Evolutionary conservation across 2,113 vertebrate genomes (phyloP).

Genomic region (Donacobius atricapilla): DNA sequence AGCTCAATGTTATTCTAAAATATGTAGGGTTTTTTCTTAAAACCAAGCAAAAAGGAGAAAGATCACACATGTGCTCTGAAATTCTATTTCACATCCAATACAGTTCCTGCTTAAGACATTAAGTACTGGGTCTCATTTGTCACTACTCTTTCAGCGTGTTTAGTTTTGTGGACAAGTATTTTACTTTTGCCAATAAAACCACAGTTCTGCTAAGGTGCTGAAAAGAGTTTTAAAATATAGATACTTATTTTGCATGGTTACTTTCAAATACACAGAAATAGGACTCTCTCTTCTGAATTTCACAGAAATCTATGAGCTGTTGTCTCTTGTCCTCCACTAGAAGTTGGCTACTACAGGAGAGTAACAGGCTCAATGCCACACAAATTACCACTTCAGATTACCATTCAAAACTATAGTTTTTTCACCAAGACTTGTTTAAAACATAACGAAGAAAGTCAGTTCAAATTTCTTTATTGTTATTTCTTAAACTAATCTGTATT

Average conservation of each 20-base stretch:
- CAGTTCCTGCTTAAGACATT: not conserved
- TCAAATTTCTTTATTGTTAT: not conserved
- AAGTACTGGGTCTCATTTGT: not conserved
- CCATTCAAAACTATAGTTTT: not conserved
- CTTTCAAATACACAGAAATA: not conserved
- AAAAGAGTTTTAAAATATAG: not conserved
- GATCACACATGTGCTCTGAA: not conserved
- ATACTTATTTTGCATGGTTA: not conserved
- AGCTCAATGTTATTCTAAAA: not conserved
- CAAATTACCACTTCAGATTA: not conserved
- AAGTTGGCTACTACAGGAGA: not conserved
- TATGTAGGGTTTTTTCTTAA: fast-evolving
- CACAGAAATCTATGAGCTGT: not conserved
- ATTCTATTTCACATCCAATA: not conserved
- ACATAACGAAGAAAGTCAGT: not conserved
- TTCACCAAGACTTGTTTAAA: not conserved
- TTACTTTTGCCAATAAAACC: not conserved
- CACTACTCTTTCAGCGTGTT: not conserved
- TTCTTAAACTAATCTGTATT: not conserved
- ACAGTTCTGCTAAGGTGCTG: not conserved
- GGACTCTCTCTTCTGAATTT: not conserved
- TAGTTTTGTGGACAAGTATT: not conserved
- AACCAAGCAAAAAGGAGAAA: not conserved
- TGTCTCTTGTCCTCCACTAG: not conserved
- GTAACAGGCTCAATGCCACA: not conserved